Evolutionary conservation across 2,888 invertebrate species (phyloP).

Genomic region (Thelaira solivaga): DNA sequence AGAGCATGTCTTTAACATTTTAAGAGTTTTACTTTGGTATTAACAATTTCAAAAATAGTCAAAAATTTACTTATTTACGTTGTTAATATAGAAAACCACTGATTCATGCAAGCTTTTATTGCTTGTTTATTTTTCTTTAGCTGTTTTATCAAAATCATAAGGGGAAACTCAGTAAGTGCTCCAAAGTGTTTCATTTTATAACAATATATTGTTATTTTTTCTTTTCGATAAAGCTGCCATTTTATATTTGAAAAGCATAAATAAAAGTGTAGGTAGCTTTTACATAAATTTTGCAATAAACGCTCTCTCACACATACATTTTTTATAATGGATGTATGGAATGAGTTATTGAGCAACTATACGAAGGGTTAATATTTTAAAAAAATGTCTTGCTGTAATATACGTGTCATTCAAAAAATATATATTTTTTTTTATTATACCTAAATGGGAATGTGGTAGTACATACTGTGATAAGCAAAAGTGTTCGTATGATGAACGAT

Average conservation of each 20-base stretch:
- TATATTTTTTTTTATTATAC: too few relatives aligned
- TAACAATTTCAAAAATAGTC: too few relatives aligned
- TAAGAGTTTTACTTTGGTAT: too few relatives aligned
- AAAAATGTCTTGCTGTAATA: conserved; percentile 56
- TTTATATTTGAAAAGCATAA: neutral
- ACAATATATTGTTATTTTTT: neutral
- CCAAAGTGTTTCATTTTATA: conserved; percentile 30
- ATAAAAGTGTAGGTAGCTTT: conserved; percentile 1
- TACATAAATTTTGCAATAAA: neutral
- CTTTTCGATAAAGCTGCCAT: neutral
- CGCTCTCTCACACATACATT: neutral
- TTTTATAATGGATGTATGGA: conserved; percentile 1
- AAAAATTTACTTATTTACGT: too few relatives aligned
- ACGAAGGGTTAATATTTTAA: conserved; percentile 62
- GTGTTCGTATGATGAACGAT: too few relatives aligned
- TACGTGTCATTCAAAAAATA: too few relatives aligned
- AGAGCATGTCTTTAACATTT: too few relatives aligned
- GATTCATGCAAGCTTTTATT: too few relatives aligned
- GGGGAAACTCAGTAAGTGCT: neutral
- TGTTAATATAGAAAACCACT: too few relatives aligned
- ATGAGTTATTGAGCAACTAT: conserved; percentile 47
- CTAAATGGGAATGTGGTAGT: too few relatives aligned
- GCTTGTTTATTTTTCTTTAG: neutral
- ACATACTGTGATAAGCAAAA: too few relatives aligned
- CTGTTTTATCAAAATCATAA: too few relatives aligned